Evolutionary conservation across 2,797 vertebrate genomes (phyloP), one percentile per base, ranked within the genome.

Genomic region (Pachyuromys duprasi): DNA sequence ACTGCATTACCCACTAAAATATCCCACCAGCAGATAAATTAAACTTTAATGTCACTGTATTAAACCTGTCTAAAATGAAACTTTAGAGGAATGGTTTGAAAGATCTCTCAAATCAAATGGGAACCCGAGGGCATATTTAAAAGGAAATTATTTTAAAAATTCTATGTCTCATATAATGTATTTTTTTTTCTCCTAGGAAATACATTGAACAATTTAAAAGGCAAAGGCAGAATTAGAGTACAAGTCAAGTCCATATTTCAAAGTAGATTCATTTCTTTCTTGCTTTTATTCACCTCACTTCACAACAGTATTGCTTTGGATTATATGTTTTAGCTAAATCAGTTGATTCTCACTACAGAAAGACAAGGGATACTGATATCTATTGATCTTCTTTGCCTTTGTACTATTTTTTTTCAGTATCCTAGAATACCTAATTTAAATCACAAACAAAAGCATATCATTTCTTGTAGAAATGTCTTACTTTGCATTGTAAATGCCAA

Each of bases 41-140:
- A 31, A 55, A 55, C 1, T 70, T 36, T 86, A 33, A 45, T 75
- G 28, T 74, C 8, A 45, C 22, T 67, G 1, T 4, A 14, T 39
- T 45, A 80, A 91, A 31, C 2, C 31, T 87, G n/a, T 55, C 62
- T 24, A 90, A 62, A 26, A 39, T 53, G 0, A 63, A 93, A 92
- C 55, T 79, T 94, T 60, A 24, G 3, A 93, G 22, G 89, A 79
- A 12, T 53, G 8, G 62, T 84, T 91, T 86, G 65, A 97, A 92
- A 91, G 72, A 31, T 53, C 1, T 91, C 9, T 36, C 62, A 28
- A 95, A 82, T 72, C 2, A 82, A 89, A 93, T 45, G 20, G 75
- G 7, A 94, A 69, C 4, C 13, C 81, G 12, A 62, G 36, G 1
- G 0, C 49, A 1, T 49, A 42, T 65, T 86, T 26, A 28, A 24